phyloP scores from a whole-genome alignment of 1,140 invertebrate genomes.

The Portunus trituberculatus region DNA sequence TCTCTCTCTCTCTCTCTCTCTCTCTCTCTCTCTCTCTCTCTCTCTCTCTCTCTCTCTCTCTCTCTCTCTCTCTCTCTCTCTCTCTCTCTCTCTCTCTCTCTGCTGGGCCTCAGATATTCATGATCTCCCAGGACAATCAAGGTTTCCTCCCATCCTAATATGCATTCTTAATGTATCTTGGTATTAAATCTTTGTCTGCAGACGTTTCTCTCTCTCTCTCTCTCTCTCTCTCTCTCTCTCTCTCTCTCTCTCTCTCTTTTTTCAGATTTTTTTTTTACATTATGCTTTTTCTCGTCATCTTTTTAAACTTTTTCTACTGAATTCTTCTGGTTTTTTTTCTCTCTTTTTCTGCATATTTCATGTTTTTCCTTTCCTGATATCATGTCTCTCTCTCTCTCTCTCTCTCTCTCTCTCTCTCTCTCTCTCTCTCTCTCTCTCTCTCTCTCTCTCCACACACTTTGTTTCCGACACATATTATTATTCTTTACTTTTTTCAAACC shows the following conservation, averaged over 20 bases:
- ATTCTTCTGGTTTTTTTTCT: neutral
- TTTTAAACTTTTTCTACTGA: too few relatives aligned
- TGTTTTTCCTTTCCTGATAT: neutral
- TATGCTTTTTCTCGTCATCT: too few relatives aligned
- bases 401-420: neutral
- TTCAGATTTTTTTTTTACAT: too few relatives aligned
- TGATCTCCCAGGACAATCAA: neutral
- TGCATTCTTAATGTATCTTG: neutral
- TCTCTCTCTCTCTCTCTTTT: too few relatives aligned
- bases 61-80: neutral
- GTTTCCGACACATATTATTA: neutral
- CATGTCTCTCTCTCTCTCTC: neutral
- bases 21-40: neutral
- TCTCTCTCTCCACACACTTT: neutral
- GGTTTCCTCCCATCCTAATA: neutral
- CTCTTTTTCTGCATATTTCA: neutral
- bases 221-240: neutral
- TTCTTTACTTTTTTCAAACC: neutral
- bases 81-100: neutral
- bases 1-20: neutral
- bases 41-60: neutral
- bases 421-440: neutral
- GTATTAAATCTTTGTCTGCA: neutral
- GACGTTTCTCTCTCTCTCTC: neutral
- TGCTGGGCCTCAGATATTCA: neutral